These are phyloP conservation scores for Proctacanthus coquilletti DNA, from an alignment of 1,140 invertebrate genomes.

Conservation along the genomic window DNA sequence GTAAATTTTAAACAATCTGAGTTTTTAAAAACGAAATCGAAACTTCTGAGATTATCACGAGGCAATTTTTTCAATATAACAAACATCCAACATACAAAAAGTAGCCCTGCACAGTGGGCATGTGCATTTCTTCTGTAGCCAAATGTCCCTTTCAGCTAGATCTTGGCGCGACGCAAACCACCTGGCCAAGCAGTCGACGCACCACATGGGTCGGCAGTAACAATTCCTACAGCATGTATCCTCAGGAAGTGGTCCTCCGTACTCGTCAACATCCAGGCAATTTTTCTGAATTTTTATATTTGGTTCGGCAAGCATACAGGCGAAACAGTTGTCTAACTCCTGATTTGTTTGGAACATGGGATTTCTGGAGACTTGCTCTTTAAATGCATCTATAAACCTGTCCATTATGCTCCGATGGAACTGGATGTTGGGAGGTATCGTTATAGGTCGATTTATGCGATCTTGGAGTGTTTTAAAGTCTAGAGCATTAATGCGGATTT, in stretches of 20 bases:
- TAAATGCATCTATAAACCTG: slow-evolving; percentile 69
- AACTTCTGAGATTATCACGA: neutral
- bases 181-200: slow-evolving; percentile 67
- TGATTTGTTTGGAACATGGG: slow-evolving; percentile 45
- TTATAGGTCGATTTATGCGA: slow-evolving; percentile 53
- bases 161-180: slow-evolving; percentile 82
- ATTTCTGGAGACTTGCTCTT: slow-evolving; percentile 56
- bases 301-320: slow-evolving; percentile 65
- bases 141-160: slow-evolving; percentile 50
- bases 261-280: slow-evolving; percentile 37
- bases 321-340: slow-evolving; percentile 69
- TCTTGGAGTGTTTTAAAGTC: slow-evolving; percentile 69
- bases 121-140: slow-evolving; percentile 72
- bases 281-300: slow-evolving; percentile 68
- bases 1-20: too few species aligned
- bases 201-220: slow-evolving; percentile 76
- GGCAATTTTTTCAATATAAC: slow-evolving; percentile 15
- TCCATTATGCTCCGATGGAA: slow-evolving; percentile 68
- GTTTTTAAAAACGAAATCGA: neutral
- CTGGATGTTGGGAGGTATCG: slow-evolving; percentile 58
- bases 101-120: slow-evolving; percentile 75
- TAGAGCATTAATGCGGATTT: slow-evolving; percentile 56
- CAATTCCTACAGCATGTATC: slow-evolving; percentile 35
- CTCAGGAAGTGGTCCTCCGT: slow-evolving; percentile 15
- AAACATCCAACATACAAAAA: slow-evolving; percentile 79